Percentiles rank a stretch among this genome's conserved stretches.
Evolutionary conservation across 2,797 vertebrate species (phyloP).

Genomic region (Parauchenoglanis punctatus): DNA sequence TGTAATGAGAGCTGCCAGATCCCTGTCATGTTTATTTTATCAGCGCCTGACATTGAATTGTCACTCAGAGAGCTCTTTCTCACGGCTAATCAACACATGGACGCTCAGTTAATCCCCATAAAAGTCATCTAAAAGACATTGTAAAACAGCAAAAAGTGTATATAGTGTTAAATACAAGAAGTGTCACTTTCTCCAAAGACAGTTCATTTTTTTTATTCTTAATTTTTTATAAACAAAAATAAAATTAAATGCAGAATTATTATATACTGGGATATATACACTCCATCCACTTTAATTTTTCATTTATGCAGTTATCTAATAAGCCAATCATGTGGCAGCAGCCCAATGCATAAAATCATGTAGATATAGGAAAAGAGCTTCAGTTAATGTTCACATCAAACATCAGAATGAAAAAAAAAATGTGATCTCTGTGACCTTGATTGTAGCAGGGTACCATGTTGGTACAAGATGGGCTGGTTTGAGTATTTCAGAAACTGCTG

Average conservation of each 20-base stretch:
- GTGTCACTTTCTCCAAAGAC: background rate
- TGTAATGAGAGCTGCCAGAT: slow-evolving; percentile 68
- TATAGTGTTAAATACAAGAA: background rate
- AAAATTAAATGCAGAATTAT: background rate
- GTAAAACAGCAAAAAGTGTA: background rate
- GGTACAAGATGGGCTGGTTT: background rate
- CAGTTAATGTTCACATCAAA: background rate
- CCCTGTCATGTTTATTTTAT: slow-evolving; percentile 79
- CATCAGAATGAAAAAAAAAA: background rate
- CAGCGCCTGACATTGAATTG: slow-evolving; percentile 64
- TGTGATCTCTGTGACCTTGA: background rate
- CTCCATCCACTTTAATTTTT: background rate
- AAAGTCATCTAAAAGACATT: slow-evolving; percentile 29
- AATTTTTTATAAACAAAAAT: background rate
- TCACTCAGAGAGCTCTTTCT: slow-evolving; percentile 49
- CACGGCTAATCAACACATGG: slow-evolving; percentile 44
- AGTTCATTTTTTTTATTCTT: background rate
- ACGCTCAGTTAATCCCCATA: slow-evolving; percentile 32
- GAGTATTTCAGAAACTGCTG: background rate
- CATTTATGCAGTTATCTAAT: background rate
- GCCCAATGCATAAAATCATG: background rate
- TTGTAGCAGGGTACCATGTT: background rate
- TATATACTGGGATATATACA: background rate
- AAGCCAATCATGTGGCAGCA: background rate
- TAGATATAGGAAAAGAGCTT: background rate